phyloP scores from a whole-genome alignment of 2,113 vertebrate genomes.

The Podocnemis expansa region DNA sequence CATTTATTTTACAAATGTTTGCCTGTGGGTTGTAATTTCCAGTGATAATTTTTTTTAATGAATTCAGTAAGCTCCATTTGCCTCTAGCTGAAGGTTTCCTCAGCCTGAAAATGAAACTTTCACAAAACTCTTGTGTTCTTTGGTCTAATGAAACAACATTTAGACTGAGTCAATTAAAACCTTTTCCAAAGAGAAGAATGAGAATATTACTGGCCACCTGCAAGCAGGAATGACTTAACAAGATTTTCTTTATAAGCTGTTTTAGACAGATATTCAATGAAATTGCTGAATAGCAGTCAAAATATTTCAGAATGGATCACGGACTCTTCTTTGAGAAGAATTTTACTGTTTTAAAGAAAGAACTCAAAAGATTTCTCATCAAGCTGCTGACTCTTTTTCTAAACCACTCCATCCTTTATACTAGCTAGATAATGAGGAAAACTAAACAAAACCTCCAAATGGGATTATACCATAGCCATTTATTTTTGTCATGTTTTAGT shows the following conservation, averaged over 20 bases:
- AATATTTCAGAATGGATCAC: neutral
- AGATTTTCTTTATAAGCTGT: neutral
- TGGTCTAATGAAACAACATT: neutral
- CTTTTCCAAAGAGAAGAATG: neutral
- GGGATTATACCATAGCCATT: neutral
- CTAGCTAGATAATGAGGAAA: conserved; percentile 2
- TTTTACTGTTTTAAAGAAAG: neutral
- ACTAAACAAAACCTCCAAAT: neutral
- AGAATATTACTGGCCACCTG: neutral
- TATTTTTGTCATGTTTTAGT: conserved; percentile 1
- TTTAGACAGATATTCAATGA: neutral
- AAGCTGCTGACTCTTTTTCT: neutral
- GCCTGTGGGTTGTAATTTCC: neutral
- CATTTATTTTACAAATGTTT: neutral
- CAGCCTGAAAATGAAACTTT: neutral
- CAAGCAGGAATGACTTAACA: neutral
- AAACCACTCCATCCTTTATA: neutral
- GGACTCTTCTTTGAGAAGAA: neutral
- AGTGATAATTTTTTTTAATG: neutral
- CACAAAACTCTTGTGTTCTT: neutral
- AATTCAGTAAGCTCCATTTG: neutral
- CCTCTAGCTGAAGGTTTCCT: neutral
- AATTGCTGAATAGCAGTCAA: neutral
- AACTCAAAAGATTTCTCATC: neutral
- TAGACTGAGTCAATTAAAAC: neutral